A percentile compares a stretch with the other conserved stretches of the same genome.
Evolutionary conservation across 2,888 invertebrate species (phyloP).

Genomic region (Tiphia femorata): DNA sequence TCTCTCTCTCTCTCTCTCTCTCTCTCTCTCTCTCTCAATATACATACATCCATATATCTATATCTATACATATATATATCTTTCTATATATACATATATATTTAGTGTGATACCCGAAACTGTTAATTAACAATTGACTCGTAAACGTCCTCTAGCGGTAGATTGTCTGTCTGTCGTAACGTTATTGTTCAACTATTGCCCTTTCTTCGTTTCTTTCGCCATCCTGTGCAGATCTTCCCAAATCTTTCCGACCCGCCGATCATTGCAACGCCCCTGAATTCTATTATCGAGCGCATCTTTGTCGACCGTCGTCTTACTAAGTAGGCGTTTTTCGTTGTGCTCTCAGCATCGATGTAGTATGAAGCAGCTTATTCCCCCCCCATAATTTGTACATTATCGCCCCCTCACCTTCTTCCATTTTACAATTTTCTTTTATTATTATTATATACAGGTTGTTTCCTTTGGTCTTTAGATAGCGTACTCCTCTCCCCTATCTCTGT

Average conservation of each 20-base stretch:
- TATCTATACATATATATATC: constrained; percentile 28
- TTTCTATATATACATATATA: constrained; percentile 23
- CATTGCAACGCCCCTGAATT: neutral
- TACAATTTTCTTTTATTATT: too few relatives aligned
- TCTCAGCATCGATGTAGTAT: too few relatives aligned
- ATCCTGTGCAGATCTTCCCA: constrained; percentile 25
- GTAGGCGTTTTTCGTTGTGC: constrained; percentile 25
- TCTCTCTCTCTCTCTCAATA: constrained; percentile 25
- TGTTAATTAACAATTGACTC: constrained; percentile 24
- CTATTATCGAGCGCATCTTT: constrained; percentile 32
- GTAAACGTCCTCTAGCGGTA: constrained; percentile 58
- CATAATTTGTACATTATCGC: too few relatives aligned
- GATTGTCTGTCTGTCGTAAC: constrained; percentile 57
- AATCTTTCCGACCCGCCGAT: neutral
- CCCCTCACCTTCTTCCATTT: too few relatives aligned
- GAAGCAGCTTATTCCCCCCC: too few relatives aligned
- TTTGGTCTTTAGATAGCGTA: too few relatives aligned
- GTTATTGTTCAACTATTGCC: too few relatives aligned
- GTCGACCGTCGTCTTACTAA: constrained; percentile 49
- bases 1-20: constrained; percentile 14
- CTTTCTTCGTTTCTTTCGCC: constrained; percentile 20
- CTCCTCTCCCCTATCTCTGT: too few relatives aligned
- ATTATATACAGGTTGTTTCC: too few relatives aligned
- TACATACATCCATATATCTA: constrained; percentile 11
- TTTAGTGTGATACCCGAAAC: constrained; percentile 24